These are phyloP conservation scores for Horisme vitalbata DNA, from an alignment of 2,888 invertebrate genomes.

Conservation along the genomic window DNA sequence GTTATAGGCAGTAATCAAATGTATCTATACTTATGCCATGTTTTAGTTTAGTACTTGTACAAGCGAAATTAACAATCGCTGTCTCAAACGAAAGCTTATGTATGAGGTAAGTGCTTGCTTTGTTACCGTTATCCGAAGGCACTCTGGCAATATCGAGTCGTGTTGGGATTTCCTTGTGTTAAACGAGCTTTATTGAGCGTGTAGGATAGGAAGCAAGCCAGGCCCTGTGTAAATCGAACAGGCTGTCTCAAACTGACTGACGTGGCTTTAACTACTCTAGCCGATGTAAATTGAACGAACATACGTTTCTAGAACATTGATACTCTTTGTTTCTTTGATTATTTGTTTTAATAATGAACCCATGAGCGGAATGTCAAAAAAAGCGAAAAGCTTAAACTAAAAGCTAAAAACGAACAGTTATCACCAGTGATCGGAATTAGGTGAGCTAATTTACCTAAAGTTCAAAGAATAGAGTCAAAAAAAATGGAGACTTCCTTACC, in stretches of 20 bases:
- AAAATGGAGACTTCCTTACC: too few relatives aligned
- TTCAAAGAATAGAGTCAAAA: too few relatives aligned
- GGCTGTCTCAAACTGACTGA: conserved; percentile 72
- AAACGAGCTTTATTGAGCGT: conserved; percentile 69
- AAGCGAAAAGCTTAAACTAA: too few relatives aligned
- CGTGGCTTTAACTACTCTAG: conserved; percentile 59
- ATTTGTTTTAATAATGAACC: too few relatives aligned
- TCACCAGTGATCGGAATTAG: too few relatives aligned
- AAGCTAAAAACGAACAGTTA: too few relatives aligned
- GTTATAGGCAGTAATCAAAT: too few relatives aligned
- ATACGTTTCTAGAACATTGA: conserved; percentile 8
- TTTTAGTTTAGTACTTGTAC: background rate
- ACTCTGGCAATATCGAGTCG: conserved; percentile 34
- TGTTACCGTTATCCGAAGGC: conserved; percentile 18
- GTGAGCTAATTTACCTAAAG: too few relatives aligned
- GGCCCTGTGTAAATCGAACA: conserved; percentile 69
- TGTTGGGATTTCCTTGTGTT: conserved; percentile 58
- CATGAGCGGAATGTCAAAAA: too few relatives aligned
- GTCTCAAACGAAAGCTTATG: conserved; percentile 1
- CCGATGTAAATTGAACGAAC: conserved; percentile 55
- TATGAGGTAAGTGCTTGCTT: conserved; percentile 7
- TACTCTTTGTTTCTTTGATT: conserved; percentile 9
- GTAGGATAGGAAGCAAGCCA: conserved; percentile 52
- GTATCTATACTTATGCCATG: background rate
- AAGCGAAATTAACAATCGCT: background rate